These are phyloP conservation scores for Leptarthrus brevirostris DNA, from an alignment of 2,888 invertebrate species.

Conservation along the genomic window DNA sequence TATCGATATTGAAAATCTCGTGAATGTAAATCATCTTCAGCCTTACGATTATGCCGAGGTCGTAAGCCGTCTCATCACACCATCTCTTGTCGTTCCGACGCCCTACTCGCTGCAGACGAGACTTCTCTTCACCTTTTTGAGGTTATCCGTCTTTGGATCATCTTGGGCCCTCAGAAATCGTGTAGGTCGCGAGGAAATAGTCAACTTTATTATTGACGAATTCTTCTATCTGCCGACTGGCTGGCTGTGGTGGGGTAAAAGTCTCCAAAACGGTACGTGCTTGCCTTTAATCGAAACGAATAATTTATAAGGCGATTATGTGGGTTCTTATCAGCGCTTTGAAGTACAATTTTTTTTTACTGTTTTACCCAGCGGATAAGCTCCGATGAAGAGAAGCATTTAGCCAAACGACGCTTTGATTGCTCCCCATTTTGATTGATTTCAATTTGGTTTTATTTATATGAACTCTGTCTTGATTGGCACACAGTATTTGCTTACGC, in stretches of 20 bases:
- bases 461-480: background rate
- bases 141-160: slow-evolving; percentile 35
- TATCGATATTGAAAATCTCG: slow-evolving; percentile 51
- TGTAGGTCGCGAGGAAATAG: slow-evolving; percentile 39
- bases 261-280: background rate
- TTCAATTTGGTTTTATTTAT: slow-evolving; percentile 40
- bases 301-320: slow-evolving; percentile 49
- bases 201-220: slow-evolving; percentile 44
- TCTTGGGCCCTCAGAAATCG: background rate
- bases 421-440: slow-evolving; percentile 40
- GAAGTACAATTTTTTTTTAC: slow-evolving; percentile 31
- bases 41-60: background rate
- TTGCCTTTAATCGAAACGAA: slow-evolving; percentile 43
- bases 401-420: slow-evolving; percentile 32
- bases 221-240: background rate
- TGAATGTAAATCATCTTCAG: slow-evolving; percentile 51
- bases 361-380: background rate
- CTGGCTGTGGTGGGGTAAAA: background rate
- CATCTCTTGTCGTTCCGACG: background rate
- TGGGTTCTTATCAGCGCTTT: slow-evolving; percentile 46
- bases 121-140: too few relatives aligned
- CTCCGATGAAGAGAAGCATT: background rate
- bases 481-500: slow-evolving; percentile 24
- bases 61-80: background rate
- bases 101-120: too few relatives aligned